A percentile compares a stretch with the other conserved stretches of the same genome.
phyloP scores from a whole-genome alignment of 2,888 invertebrate genomes.

The Ceratothoa steindachneri region DNA sequence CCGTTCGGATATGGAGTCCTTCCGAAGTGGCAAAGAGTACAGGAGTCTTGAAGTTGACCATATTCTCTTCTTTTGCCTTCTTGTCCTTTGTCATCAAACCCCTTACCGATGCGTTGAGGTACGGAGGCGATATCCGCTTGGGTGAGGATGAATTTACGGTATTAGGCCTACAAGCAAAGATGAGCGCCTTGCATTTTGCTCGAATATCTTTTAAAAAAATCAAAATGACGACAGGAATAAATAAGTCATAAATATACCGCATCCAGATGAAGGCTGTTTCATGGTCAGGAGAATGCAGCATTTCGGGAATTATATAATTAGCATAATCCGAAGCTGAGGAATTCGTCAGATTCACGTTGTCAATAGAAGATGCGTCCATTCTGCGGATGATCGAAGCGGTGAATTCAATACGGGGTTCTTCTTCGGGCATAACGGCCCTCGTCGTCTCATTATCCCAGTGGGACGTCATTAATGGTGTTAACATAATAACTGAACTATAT shows the following conservation, averaged over 20 bases:
- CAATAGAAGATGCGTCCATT: background rate
- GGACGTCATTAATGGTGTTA: slow-evolving; percentile 24
- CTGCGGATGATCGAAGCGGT: background rate
- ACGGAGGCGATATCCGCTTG: slow-evolving; percentile 27
- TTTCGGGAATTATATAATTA: slow-evolving; percentile 34
- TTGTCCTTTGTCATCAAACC: slow-evolving; percentile 30
- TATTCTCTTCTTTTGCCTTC: slow-evolving; percentile 43
- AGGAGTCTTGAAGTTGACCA: slow-evolving; percentile 49
- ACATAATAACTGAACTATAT: slow-evolving; percentile 20
- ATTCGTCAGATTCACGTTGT: background rate
- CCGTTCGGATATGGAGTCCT: slow-evolving; percentile 50
- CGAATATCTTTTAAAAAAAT: slow-evolving; percentile 49
- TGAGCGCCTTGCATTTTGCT: slow-evolving; percentile 48
- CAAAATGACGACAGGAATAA: slow-evolving; percentile 49
- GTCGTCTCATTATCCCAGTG: slow-evolving; percentile 37
- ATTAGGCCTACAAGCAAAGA: slow-evolving; percentile 49
- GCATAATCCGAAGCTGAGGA: slow-evolving; percentile 1
- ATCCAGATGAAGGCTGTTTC: slow-evolving; percentile 50
- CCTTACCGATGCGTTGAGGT: slow-evolving; percentile 18
- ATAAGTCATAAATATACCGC: slow-evolving; percentile 48
- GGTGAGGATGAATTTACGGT: slow-evolving; percentile 47
- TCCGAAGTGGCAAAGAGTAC: slow-evolving; percentile 51
- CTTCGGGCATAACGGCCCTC: background rate
- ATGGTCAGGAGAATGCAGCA: slow-evolving; percentile 30
- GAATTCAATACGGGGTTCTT: background rate